Evolutionary conservation across 2,888 invertebrate genomes (phyloP).

Genomic region (Drosophila cognata): DNA sequence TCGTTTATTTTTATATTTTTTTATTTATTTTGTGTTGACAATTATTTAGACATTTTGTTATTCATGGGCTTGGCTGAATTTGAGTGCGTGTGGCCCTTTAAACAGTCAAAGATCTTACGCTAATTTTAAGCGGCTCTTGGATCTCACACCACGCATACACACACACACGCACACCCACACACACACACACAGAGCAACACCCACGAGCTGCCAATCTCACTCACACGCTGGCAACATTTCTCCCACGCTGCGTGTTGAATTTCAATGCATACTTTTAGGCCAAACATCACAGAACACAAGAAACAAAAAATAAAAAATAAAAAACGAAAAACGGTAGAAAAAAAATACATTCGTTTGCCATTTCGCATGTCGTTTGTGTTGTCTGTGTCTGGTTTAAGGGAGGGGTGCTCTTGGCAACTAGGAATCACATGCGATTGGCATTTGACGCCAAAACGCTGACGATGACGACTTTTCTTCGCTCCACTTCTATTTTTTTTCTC

Average conservation of each 20-base stretch:
- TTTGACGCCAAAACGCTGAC: conserved; percentile 78
- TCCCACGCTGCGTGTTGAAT: conserved; percentile 76
- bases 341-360: conserved; percentile 79
- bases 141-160: conserved; percentile 9
- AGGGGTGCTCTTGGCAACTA: conserved; percentile 28
- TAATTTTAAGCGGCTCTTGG: conserved; percentile 68
- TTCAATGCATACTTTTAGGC: conserved; percentile 79
- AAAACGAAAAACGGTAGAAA: conserved; percentile 5
- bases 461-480: conserved; percentile 65
- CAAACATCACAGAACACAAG: conserved; percentile 52
- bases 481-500: conserved; percentile 20
- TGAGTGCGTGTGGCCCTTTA: conserved; percentile 55
- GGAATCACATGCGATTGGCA: conserved; percentile 80
- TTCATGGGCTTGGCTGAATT: conserved; percentile 32
- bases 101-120: conserved; percentile 68
- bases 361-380: conserved; percentile 64
- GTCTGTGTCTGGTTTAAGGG: background rate
- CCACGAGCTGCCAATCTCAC: conserved; percentile 36
- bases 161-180: conserved; percentile 2
- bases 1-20: background rate
- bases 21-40: background rate
- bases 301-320: background rate
- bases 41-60: conserved; percentile 50
- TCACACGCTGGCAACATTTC: conserved; percentile 26
- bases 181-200: conserved; percentile 9